Conservation (phyloP, 2,113 vertebrate species). For the Rallus limicola region DNA sequence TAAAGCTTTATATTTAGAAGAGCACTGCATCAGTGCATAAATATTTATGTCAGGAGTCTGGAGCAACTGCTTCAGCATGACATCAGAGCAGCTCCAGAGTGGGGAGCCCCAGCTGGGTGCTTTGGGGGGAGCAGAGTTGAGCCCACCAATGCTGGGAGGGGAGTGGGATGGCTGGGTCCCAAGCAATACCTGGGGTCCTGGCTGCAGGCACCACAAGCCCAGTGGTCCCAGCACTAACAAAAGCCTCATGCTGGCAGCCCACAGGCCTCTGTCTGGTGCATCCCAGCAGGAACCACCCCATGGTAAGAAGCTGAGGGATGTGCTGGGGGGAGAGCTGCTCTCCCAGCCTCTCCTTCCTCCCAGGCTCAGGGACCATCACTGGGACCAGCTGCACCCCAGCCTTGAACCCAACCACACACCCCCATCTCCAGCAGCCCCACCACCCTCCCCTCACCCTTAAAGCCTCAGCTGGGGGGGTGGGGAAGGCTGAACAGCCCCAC, state of each 20-base stretch:
- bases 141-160: neutral
- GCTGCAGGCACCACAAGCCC: neutral
- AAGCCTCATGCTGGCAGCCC: neutral
- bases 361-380: slow-evolving; percentile 69
- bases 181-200: fast-evolving
- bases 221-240: fast-evolving
- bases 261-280: neutral
- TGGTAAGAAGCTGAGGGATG: fast-evolving
- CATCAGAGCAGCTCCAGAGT: fast-evolving
- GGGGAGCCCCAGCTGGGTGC: neutral
- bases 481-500: neutral
- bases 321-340: neutral
- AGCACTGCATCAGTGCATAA: slow-evolving; percentile 19
- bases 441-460: neutral
- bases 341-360: slow-evolving; percentile 46
- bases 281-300: too few relatives aligned
- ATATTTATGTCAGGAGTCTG: slow-evolving; percentile 40
- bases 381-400: slow-evolving; percentile 66
- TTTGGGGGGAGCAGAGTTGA: fast-evolving
- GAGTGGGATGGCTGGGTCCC: fast-evolving
- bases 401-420: neutral
- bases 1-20: slow-evolving; percentile 68
- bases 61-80: neutral
- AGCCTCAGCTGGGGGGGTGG: neutral
- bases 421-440: neutral